phyloP scores from a whole-genome alignment of 2,888 invertebrate genomes.

The Andrena bicolor region DNA sequence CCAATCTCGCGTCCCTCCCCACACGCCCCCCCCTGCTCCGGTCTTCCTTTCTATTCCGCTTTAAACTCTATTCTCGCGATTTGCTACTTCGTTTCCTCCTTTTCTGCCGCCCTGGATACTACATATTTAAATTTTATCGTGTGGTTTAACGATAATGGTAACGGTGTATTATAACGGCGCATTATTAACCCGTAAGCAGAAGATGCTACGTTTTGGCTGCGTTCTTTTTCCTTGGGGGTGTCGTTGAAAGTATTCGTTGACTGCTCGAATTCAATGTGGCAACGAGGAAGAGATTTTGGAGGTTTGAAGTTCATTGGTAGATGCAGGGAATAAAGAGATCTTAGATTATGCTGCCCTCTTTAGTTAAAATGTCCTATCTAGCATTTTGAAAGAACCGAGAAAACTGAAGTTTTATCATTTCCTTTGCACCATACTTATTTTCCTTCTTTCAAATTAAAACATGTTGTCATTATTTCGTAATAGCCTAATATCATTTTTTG shows the following conservation, averaged over 20 bases:
- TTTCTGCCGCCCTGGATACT: not conserved
- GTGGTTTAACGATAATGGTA: constrained; percentile 38
- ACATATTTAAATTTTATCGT: constrained; percentile 26
- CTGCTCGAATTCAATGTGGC: too few relatives aligned
- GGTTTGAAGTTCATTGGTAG: not conserved
- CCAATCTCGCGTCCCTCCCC: constrained; percentile 28
- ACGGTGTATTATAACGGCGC: constrained; percentile 20
- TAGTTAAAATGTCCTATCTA: too few relatives aligned
- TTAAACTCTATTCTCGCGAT: constrained; percentile 27
- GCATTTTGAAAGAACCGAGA: too few relatives aligned
- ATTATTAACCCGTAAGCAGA: constrained; percentile 36
- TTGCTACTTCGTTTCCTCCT: constrained; percentile 39
- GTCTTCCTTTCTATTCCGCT: constrained; percentile 15
- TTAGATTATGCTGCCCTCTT: too few relatives aligned
- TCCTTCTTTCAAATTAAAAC: too few relatives aligned
- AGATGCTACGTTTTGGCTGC: too few relatives aligned
- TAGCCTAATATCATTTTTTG: too few relatives aligned
- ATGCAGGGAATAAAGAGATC: not conserved
- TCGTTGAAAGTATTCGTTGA: not conserved
- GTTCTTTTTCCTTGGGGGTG: not conserved
- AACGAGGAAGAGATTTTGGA: too few relatives aligned
- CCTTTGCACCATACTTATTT: too few relatives aligned
- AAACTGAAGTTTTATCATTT: too few relatives aligned
- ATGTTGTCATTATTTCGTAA: too few relatives aligned
- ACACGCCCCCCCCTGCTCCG: not conserved